Conservation (phyloP, 2,797 vertebrate species). For the Pseudochirops cupreus region DNA sequence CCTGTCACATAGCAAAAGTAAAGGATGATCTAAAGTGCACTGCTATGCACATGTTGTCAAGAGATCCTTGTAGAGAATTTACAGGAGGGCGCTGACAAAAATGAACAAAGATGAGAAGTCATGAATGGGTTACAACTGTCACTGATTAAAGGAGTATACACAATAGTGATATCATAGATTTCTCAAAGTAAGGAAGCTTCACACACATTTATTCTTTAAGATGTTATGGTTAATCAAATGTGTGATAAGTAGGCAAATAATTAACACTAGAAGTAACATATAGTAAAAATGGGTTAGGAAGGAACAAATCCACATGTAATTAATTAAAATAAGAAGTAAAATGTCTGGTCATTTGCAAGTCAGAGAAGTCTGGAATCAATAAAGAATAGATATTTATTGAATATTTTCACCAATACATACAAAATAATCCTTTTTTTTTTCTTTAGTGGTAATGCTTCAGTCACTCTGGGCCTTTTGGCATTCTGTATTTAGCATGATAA, state of each 20-base stretch:
- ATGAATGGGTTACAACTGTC: not conserved
- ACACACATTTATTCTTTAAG: not conserved
- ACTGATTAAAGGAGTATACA: not conserved
- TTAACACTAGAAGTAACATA: not conserved
- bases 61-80: not conserved
- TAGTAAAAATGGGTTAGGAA: not conserved
- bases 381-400: not conserved
- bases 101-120: not conserved
- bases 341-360: not conserved
- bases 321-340: not conserved
- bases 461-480: not conserved
- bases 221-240: not conserved
- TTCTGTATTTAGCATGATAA: conserved; percentile 37
- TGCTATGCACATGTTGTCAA: not conserved
- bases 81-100: not conserved
- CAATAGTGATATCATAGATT: not conserved
- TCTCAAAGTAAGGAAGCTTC: not conserved
- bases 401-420: not conserved
- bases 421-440: not conserved
- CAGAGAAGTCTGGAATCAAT: not conserved
- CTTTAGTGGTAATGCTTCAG: not conserved
- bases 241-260: not conserved
- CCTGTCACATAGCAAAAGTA: not conserved
- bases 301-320: not conserved
- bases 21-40: not conserved